These are phyloP conservation scores for Aelia acuminata DNA, from an alignment of 2,888 invertebrate genomes.

Conservation along the genomic window DNA sequence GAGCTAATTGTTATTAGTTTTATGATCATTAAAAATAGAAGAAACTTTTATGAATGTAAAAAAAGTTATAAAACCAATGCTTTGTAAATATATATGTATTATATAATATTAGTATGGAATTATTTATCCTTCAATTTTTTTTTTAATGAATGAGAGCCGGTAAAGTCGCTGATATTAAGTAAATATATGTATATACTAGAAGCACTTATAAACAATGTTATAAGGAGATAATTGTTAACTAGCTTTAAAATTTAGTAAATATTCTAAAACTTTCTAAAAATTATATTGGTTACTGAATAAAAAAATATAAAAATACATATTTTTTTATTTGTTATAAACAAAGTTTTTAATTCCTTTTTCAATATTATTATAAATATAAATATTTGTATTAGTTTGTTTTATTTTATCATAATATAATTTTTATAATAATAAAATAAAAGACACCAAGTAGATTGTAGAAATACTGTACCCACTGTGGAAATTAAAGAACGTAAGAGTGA, in stretches of 20 bases:
- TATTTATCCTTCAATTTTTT: background rate
- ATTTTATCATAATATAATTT: too few species aligned
- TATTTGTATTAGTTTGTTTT: too few species aligned
- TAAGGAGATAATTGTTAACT: background rate
- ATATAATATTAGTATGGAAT: background rate
- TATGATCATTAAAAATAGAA: background rate
- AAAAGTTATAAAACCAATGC: background rate
- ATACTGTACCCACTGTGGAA: background rate
- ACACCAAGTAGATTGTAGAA: too few species aligned
- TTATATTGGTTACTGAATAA: too few species aligned
- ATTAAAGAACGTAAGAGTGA: background rate
- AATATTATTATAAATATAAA: too few species aligned
- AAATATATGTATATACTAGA: background rate
- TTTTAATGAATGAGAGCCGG: background rate
- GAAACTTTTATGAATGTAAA: background rate
- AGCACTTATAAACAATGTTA: background rate
- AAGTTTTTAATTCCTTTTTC: too few species aligned
- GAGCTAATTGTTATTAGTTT: background rate
- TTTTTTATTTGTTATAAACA: too few species aligned
- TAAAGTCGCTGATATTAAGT: background rate
- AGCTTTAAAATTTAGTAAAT: background rate
- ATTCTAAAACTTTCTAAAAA: background rate
- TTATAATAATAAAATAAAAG: too few species aligned
- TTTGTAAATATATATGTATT: background rate
- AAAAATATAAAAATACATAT: too few species aligned